Evolutionary conservation across 2,797 vertebrate genomes (phyloP).

Genomic region (Coccyzus lansbergi): DNA sequence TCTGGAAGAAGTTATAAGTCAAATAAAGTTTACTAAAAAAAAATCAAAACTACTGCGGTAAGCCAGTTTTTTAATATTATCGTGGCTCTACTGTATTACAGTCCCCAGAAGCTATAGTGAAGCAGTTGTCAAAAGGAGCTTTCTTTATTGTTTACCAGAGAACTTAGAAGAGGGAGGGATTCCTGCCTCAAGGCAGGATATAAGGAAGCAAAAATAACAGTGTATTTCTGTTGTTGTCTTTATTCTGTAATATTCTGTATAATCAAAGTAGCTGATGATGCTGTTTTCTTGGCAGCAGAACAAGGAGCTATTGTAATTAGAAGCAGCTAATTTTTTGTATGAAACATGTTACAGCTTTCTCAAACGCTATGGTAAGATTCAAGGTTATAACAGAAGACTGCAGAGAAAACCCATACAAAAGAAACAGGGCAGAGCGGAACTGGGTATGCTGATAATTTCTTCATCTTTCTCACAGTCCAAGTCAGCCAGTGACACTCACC

Average conservation of each 20-base stretch:
- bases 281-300: slow-evolving; percentile 25
- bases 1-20: neutral
- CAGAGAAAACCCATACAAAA: neutral
- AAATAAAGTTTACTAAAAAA: neutral
- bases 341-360: neutral
- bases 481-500: neutral
- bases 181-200: neutral
- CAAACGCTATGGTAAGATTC: neutral
- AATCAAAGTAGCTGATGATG: neutral
- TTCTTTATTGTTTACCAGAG: slow-evolving; percentile 27
- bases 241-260: slow-evolving; percentile 19
- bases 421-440: neutral
- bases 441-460: neutral
- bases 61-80: neutral
- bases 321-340: neutral
- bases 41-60: neutral
- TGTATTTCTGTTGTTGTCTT: slow-evolving; percentile 21
- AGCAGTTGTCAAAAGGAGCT: neutral
- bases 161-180: neutral
- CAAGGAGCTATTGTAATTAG: slow-evolving; percentile 4
- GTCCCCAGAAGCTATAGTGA: neutral
- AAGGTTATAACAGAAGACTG: neutral
- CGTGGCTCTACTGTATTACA: neutral
- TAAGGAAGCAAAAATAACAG: slow-evolving; percentile 32
- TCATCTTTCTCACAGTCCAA: neutral